A percentile compares a stretch with the other conserved stretches of the same genome.
Evolutionary conservation across 2,113 vertebrate genomes (phyloP).

Genomic region (Athene cunicularia): DNA sequence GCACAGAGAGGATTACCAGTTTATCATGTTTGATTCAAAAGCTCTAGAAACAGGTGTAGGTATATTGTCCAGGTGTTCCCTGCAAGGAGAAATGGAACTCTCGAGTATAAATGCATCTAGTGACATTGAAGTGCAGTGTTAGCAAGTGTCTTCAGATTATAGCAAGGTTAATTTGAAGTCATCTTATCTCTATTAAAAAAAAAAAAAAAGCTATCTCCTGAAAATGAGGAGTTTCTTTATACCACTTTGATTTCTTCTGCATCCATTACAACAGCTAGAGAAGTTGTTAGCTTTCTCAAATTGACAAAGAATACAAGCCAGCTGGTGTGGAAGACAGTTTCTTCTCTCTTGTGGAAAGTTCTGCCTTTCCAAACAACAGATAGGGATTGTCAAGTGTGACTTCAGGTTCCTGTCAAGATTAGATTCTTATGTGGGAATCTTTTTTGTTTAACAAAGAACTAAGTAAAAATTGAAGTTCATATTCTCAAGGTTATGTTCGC

Average conservation of each 20-base stretch:
- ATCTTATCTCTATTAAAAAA: neutral
- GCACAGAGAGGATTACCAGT: neutral
- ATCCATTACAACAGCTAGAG: no score
- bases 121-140: neutral
- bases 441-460: neutral
- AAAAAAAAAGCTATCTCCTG: neutral
- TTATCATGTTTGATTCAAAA: neutral
- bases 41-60: neutral
- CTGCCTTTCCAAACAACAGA: neutral
- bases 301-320: neutral
- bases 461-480: neutral
- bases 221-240: neutral
- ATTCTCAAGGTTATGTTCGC: neutral
- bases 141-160: neutral
- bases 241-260: neutral
- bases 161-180: neutral
- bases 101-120: neutral
- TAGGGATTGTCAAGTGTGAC: neutral
- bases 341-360: neutral
- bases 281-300: neutral
- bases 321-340: neutral
- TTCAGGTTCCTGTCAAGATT: neutral
- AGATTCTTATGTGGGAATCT: neutral
- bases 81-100: neutral
- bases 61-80: neutral